Evolutionary conservation across 2,113 vertebrate genomes (phyloP), one percentile per base, ranked within the genome.

Genomic region (Corvus hawaiiensis): DNA sequence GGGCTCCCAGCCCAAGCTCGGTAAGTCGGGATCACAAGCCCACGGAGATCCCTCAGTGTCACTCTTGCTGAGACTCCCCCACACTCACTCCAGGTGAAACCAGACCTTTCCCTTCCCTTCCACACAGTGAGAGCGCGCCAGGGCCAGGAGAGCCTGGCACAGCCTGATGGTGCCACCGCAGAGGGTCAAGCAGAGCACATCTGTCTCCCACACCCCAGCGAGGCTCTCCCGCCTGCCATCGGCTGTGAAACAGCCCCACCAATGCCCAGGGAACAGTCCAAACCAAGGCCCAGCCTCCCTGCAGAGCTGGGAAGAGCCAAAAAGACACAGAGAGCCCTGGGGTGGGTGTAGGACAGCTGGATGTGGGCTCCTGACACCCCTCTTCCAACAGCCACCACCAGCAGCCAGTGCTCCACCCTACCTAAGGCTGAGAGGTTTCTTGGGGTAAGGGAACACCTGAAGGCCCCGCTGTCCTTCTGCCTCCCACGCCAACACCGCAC

Each of bases 181-280:
- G 6, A 74, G 48, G 1, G 0, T 2, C 5, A 5, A 17, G 21
- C 39, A 7, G 4, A 6, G 43, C 1, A 3, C 6, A 1, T 22
- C 30, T 2, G 4, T 28, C 27, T 28, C 23, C 22, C 39, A 22
- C 19, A 21, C 6, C 17, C 16, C 63, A 13, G 17, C 0, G 0
- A 58, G 33, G 19, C 49, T 39, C 32, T 32, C 6, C 9, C 58
- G 11, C 5, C 19, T 68, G 55, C 37, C 46, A 5, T 2, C 32
- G 9, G 44, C 5, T 32, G 72, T 24, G 67, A 16, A n/a, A 33
- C 24, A 22, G 4, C 24, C 59, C 35, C 37, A 16, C 8, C 6
- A 8, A 17, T 4, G 4, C 28, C 41, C 28, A 21, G 0, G 16
- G 46, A 24, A 43, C 27, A n/a, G 16, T 4, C 67, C 26, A 49